phyloP scores from a whole-genome alignment of 2,797 vertebrate genomes.

The Glossophaga mutica region DNA sequence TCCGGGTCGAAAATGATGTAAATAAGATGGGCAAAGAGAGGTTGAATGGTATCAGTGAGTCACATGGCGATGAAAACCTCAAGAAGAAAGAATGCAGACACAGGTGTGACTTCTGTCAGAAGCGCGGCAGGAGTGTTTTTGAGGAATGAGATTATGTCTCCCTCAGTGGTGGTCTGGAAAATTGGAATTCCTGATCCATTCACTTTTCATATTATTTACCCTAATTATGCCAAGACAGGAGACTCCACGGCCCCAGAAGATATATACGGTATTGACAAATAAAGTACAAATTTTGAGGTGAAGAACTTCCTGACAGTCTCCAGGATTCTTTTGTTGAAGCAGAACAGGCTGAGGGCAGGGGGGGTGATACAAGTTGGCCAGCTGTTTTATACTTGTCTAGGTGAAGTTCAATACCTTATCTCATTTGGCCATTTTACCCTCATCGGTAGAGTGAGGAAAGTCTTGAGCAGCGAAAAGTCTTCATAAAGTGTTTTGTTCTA shows the following conservation, averaged over 20 bases:
- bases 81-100: slow-evolving; percentile 80
- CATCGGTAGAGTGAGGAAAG: neutral
- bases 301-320: neutral
- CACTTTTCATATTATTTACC: neutral
- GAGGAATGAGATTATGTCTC: neutral
- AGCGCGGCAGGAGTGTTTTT: neutral
- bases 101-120: slow-evolving; percentile 73
- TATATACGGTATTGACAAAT: neutral
- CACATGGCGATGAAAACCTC: slow-evolving; percentile 80
- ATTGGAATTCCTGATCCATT: neutral
- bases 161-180: neutral
- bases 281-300: neutral
- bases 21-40: slow-evolving; percentile 72
- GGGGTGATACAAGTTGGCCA: neutral
- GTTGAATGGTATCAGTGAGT: slow-evolving; percentile 68
- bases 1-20: slow-evolving; percentile 77
- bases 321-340: neutral
- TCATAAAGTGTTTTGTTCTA: neutral
- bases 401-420: neutral
- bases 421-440: neutral
- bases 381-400: neutral
- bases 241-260: neutral
- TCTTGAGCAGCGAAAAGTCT: neutral
- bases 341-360: neutral
- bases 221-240: neutral